These are phyloP conservation scores for Antedon bifida DNA, from an alignment of 35 echinoderm and acorn worm species.

Conservation along the genomic window DNA sequence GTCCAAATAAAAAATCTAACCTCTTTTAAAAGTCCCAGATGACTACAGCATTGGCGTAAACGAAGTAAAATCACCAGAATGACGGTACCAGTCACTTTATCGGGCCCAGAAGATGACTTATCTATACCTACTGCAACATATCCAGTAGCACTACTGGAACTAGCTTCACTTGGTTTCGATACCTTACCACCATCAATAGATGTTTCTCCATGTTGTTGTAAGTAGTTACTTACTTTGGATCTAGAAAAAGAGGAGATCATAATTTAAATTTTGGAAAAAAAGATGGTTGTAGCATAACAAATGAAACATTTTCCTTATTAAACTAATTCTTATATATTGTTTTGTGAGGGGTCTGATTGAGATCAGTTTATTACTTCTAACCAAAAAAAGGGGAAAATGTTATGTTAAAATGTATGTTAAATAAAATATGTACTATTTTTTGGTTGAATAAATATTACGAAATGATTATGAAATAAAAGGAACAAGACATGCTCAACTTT, in stretches of 20 bases:
- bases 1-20: conserved; percentile 16
- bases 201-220: not conserved
- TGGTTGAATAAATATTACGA: no score
- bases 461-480: no score
- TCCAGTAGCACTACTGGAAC: not conserved
- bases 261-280: not conserved
- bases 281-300: no score
- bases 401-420: no score
- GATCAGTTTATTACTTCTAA: no score
- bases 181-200: not conserved
- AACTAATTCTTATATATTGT: no score
- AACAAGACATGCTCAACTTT: no score
- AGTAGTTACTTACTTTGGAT: not conserved
- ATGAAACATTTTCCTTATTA: no score
- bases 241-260: not conserved
- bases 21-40: conserved; percentile 83
- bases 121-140: not conserved
- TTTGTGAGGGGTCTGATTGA: no score
- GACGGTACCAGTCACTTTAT: conserved; percentile 38
- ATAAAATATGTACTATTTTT: no score
- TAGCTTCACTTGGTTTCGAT: not conserved
- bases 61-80: conserved; percentile 72
- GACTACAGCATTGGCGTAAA: conserved; percentile 83
- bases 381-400: no score
- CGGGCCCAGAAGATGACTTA: not conserved